Conservation (phyloP, 2,888 invertebrate genomes). For the Melieria omissa region DNA sequence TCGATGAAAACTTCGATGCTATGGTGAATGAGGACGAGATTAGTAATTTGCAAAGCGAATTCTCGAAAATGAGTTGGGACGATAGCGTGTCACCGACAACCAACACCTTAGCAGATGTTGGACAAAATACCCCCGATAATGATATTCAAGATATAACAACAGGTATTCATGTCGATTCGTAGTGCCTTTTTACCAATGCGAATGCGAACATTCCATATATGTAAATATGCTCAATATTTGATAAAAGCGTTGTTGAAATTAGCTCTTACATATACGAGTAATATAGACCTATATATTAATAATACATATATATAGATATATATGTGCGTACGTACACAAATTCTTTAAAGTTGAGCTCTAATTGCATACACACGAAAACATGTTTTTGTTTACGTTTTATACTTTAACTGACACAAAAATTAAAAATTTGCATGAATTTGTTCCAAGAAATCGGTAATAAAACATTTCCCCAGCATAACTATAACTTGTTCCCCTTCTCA, state of each 20-base stretch:
- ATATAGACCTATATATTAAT: not conserved
- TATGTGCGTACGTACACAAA: conserved; percentile 18
- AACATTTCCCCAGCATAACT: conserved; percentile 1
- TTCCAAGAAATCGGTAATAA: not conserved
- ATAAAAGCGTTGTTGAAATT: too few species aligned
- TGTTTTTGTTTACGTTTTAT: conserved; percentile 14
- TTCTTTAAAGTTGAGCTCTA: conserved; percentile 64
- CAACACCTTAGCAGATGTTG: conserved; percentile 64
- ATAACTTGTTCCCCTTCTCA: not conserved
- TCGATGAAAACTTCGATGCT: conserved; percentile 61
- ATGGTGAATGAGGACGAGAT: conserved; percentile 64
- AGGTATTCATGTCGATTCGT: conserved; percentile 54
- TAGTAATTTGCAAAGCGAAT: conserved; percentile 65
- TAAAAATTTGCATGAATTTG: not conserved
- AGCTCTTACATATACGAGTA: not conserved
- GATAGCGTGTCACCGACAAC: conserved; percentile 65
- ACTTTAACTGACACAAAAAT: not conserved
- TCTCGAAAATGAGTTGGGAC: conserved; percentile 67
- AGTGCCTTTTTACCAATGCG: too few species aligned
- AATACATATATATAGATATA: conserved; percentile 19
- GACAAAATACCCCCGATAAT: conserved; percentile 65
- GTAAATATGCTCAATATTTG: conserved; percentile 4
- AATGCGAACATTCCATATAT: not conserved
- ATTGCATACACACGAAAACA: conserved; percentile 53
- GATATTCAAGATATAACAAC: conserved; percentile 65